Base-by-base conservation (phyloP, 2,797 vertebrate genomes). In the Ceyx erithaca region DNA sequence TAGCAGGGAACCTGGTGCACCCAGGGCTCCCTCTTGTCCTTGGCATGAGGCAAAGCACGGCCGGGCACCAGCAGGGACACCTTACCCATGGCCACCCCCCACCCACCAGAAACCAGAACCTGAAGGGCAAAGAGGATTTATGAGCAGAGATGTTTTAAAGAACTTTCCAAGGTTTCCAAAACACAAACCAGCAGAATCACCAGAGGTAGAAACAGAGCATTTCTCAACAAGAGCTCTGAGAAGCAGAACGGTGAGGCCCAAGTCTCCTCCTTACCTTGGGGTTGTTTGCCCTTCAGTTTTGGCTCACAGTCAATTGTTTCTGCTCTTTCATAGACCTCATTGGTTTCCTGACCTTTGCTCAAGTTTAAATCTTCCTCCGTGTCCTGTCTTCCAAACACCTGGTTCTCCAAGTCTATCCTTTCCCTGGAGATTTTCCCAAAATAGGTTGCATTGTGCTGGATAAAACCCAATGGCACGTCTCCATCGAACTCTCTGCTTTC, bases 311-410 rank as follows among this genome's bases (percentile, higher is more conserved):
- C 97, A 76, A 98, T 96, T 73, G 96, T 96, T n/a, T 97, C 95
- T 22, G 98, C 94, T 93, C 98, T 98, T 86, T 98, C 98, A 57
- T 98, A 99, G 90, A 99, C 99, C 97, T 99, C 99, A 52, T 99
- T 99, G 93, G 98, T 99, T 97, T 99, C 98, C 89, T 98, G 98
- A 84, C 97, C 97, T 86, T 97, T 98, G 94, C 97, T 98, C 31
- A 97, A 97, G 55, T 97, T 97, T 20, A 93, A 94, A 37, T 94
- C 97, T 61, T 96, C 93, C 33, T 94, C 90, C 5, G 93, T 96
- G 49, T 93, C 85, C 68, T 83, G 94, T 54, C 93, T 95, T 63
- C 96, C 83, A n/a, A 97, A 97, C 40, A 97, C 94, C 87, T 91
- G 96, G 89, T 96, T 97, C 85, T 96, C 96, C 91, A 95, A 96